Evolutionary conservation across 2,113 vertebrate genomes (phyloP), one percentile per base, ranked within the genome.

Genomic region (Hippocampus zosterae): DNA sequence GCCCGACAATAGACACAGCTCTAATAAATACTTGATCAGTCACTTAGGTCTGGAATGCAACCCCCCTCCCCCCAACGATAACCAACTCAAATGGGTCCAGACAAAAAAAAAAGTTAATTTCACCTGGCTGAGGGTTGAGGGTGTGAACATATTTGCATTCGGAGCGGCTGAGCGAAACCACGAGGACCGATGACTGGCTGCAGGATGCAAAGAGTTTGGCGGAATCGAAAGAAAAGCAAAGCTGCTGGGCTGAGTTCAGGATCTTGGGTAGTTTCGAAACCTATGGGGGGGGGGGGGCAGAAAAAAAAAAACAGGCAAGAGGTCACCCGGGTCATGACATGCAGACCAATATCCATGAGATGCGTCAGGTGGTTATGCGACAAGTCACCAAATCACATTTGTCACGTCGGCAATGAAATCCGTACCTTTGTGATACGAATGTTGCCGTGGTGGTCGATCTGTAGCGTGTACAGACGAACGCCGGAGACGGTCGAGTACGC

Each of bases 191-290:
- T 0, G 95, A 93, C 1, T 52, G 81, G 18, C 83, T 83, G 0
- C 93, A 94, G 23, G 94, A 93, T 0, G 94, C 88, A 0, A 96
- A 96, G 53, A 98, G 93, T 37, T 79, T 89, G 68, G 87, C 60
- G 18, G 97, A 96, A 85, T 98, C 92, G 0, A 92, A 68, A 2
- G 95, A 95, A 89, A 96, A 99, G 79, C 95, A 92, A 55, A 99
- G 92, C 81, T 94, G 94, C 72, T 92, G 90, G 53, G 91, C 94
- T 0, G 89, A 92, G 23, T 72, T 76, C 29, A 92, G 88, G 44
- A 93, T 76, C 42, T 91, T 94, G 27, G 95, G 94, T 33, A 92
- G 82, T 78, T 91, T 94, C 55, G 92, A 85, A 65, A 97, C 90
- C 96, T 98, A 70, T 23, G 65, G 59, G 48, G 65, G 0, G 53